phyloP scores from a whole-genome alignment of 23 tunicate species.

The Halocynthia roretzi region DNA sequence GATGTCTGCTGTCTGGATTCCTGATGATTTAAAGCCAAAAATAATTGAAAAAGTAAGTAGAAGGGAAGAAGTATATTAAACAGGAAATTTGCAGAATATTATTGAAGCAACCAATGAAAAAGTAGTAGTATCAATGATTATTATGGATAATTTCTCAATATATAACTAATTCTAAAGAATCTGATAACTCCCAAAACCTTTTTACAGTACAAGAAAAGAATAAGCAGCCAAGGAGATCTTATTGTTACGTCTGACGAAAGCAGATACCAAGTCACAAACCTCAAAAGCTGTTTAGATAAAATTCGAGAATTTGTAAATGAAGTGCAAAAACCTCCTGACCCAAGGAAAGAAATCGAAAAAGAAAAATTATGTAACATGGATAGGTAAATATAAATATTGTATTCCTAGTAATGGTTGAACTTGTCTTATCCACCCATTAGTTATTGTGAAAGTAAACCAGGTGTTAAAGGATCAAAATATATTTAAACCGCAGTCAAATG shows the following conservation, averaged over 20 bases:
- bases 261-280: slow-evolving; percentile 56
- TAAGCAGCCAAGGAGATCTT: slow-evolving; percentile 49
- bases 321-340: slow-evolving; percentile 63
- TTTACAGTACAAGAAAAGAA: slow-evolving; percentile 43
- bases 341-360: slow-evolving; percentile 39
- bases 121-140: neutral
- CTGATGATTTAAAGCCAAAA: slow-evolving; percentile 29
- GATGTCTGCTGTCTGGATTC: slow-evolving; percentile 76
- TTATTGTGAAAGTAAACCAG: neutral
- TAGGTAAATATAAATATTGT: slow-evolving; percentile 13
- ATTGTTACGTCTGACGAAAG: slow-evolving; percentile 67
- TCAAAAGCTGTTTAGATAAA: slow-evolving; percentile 53
- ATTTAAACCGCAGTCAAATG: neutral
- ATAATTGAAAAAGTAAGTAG: slow-evolving; percentile 52
- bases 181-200: neutral
- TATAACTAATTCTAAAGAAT: neutral
- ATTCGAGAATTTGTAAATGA: slow-evolving; percentile 27
- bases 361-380: slow-evolving; percentile 53
- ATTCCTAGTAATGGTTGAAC: neutral
- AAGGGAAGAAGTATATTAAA: neutral
- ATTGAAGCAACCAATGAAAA: neutral
- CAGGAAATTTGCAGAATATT: neutral
- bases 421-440: neutral
- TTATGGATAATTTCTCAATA: neutral
- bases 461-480: neutral